These are phyloP conservation scores for Scatophagus argus DNA, from an alignment of 2,113 vertebrate genomes.

Conservation along the genomic window DNA sequence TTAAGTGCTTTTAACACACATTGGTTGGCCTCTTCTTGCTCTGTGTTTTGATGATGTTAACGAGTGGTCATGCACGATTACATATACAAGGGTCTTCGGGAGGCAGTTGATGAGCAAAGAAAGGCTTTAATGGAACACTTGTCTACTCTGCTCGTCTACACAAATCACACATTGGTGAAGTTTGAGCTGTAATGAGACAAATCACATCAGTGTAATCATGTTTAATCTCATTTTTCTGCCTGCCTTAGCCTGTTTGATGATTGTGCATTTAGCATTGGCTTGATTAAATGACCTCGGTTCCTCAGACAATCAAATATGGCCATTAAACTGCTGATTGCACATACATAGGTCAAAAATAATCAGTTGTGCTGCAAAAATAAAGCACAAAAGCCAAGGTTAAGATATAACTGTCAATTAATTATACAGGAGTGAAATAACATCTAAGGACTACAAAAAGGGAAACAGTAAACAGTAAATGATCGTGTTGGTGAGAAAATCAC, in stretches of 20 bases:
- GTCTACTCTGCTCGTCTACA: constrained; percentile 47
- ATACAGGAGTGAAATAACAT: background rate
- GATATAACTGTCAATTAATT: background rate
- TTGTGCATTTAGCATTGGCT: constrained; percentile 51
- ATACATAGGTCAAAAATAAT: background rate
- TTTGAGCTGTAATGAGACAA: constrained; percentile 75
- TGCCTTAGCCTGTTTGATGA: constrained; percentile 40
- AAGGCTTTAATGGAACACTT: constrained; percentile 80
- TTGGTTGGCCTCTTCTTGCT: constrained; percentile 55
- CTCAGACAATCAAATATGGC: constrained; percentile 30
- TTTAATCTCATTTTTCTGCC: constrained; percentile 70
- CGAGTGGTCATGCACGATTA: constrained; percentile 75
- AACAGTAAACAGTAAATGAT: background rate
- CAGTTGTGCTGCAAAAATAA: background rate
- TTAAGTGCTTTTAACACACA: constrained; percentile 77
- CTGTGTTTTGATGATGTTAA: constrained; percentile 76
- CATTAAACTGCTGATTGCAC: constrained; percentile 42
- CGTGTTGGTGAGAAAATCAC: background rate
- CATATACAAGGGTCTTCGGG: constrained; percentile 55
- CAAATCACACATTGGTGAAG: constrained; percentile 71
- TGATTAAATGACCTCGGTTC: constrained; percentile 57
- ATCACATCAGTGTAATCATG: constrained; percentile 77
- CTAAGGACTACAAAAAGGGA: background rate
- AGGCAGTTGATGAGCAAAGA: constrained; percentile 66
- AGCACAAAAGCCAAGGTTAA: background rate